phyloP scores from a whole-genome alignment of 2,113 vertebrate genomes.

The Semicossyphus pulcher region DNA sequence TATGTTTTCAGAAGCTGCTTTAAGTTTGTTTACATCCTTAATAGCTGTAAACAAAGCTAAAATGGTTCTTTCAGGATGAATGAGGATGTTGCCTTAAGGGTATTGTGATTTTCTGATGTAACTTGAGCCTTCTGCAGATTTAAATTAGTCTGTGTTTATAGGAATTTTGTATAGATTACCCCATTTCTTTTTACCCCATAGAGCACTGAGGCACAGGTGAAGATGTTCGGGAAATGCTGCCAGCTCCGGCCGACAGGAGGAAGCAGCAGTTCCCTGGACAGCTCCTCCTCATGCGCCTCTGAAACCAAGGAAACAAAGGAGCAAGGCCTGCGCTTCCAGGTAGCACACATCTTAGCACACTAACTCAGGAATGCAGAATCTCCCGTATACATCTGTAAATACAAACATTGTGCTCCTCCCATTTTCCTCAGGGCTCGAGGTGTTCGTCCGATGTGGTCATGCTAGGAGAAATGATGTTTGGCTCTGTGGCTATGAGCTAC shows the following conservation, averaged over 20 bases:
- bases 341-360: slow-evolving; percentile 63
- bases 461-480: slow-evolving; percentile 99
- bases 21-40: neutral
- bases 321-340: slow-evolving; percentile 92
- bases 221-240: slow-evolving; percentile 94
- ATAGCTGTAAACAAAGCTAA: neutral
- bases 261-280: slow-evolving; percentile 95
- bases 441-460: slow-evolving; percentile 96
- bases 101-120: neutral
- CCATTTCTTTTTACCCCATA: slow-evolving; percentile 61
- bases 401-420: neutral
- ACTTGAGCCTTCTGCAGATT: neutral
- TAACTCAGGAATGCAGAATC: too few relatives aligned
- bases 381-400: too few relatives aligned
- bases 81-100: neutral
- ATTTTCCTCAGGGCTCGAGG: slow-evolving; percentile 88
- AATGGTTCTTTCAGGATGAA: too few relatives aligned
- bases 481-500: slow-evolving; percentile 99
- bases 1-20: neutral
- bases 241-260: slow-evolving; percentile 93
- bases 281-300: slow-evolving; percentile 91
- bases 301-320: slow-evolving; percentile 88
- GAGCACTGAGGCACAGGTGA: slow-evolving; percentile 91
- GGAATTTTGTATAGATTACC: too few relatives aligned
- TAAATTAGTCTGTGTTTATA: neutral